A percentile compares a stretch with the other conserved stretches of the same genome.
These are phyloP conservation scores for Taenioides sp. DNA, from an alignment of 2,797 vertebrate species.

Conservation along the genomic window DNA sequence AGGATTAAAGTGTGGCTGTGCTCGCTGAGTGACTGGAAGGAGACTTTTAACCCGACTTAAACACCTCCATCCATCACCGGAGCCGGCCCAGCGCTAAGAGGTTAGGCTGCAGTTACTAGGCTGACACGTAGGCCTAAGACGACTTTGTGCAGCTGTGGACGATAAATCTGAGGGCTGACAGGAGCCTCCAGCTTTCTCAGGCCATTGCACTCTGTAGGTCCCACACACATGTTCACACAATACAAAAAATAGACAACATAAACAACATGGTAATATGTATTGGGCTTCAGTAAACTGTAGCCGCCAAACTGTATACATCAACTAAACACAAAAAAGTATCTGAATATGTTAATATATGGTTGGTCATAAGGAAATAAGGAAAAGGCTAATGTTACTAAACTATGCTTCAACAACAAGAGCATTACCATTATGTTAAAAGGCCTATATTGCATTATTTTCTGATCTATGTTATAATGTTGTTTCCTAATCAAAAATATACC, in stretches of 20 bases:
- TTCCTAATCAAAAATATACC: no score
- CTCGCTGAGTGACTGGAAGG: conserved; percentile 50
- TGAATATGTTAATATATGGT: neutral
- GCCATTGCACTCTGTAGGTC: conserved; percentile 29
- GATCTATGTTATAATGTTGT: no score
- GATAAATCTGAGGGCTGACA: conserved; percentile 76
- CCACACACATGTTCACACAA: conserved; percentile 38
- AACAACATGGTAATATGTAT: neutral
- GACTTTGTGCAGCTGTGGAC: conserved; percentile 73
- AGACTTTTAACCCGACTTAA: conserved; percentile 67
- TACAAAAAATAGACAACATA: neutral
- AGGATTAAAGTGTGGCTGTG: conserved; percentile 55
- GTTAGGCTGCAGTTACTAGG: conserved; percentile 65
- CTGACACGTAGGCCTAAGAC: conserved; percentile 59
- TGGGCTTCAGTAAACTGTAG: neutral
- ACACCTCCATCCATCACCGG: conserved; percentile 62
- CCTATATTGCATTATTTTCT: no score
- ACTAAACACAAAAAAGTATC: neutral
- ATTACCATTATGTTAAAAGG: no score
- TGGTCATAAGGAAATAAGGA: neutral
- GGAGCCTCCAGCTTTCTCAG: conserved; percentile 50
- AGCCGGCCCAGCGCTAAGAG: conserved; percentile 47
- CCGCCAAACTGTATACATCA: neutral
- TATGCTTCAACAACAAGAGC: no score
- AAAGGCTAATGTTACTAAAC: no score